phyloP scores from a whole-genome alignment of 2,113 vertebrate species.

The Neogobius melanostomus region DNA sequence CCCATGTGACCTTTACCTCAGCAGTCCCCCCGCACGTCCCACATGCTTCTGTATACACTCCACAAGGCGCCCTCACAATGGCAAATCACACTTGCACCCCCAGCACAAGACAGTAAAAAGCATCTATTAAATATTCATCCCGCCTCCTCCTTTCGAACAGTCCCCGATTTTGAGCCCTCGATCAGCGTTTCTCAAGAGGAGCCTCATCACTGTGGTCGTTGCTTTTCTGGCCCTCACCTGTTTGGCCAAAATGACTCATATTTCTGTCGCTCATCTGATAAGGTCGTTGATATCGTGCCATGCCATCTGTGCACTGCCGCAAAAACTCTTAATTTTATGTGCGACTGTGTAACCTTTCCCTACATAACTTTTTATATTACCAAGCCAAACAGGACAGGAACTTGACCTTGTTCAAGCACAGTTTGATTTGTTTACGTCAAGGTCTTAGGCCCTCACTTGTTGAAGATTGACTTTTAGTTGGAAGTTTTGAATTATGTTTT shows the following conservation, averaged over 20 bases:
- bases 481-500: conserved; percentile 33
- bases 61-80: conserved; percentile 55
- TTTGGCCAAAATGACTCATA: conserved; percentile 25
- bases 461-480: conserved; percentile 29
- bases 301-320: conserved; percentile 39
- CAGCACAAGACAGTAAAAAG: conserved; percentile 73
- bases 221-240: conserved; percentile 53
- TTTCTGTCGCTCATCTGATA: conserved; percentile 37
- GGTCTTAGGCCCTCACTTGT: conserved; percentile 8
- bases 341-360: conserved; percentile 20
- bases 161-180: conserved; percentile 58
- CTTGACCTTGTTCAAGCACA: conserved; percentile 30
- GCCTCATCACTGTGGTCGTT: conserved; percentile 50
- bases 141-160: conserved; percentile 66
- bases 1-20: conserved; percentile 28
- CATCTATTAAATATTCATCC: conserved; percentile 77
- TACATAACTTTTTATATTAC: conserved; percentile 28
- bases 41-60: conserved; percentile 44
- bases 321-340: conserved; percentile 23
- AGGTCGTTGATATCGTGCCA: conserved; percentile 38
- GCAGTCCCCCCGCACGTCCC: conserved; percentile 11
- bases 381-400: conserved; percentile 29
- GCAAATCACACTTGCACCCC: conserved; percentile 71
- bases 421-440: conserved; percentile 39
- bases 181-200: conserved; percentile 51